These are phyloP conservation scores for Drosophila macrospina DNA, from an alignment of 2,888 invertebrate genomes.

Conservation along the genomic window DNA sequence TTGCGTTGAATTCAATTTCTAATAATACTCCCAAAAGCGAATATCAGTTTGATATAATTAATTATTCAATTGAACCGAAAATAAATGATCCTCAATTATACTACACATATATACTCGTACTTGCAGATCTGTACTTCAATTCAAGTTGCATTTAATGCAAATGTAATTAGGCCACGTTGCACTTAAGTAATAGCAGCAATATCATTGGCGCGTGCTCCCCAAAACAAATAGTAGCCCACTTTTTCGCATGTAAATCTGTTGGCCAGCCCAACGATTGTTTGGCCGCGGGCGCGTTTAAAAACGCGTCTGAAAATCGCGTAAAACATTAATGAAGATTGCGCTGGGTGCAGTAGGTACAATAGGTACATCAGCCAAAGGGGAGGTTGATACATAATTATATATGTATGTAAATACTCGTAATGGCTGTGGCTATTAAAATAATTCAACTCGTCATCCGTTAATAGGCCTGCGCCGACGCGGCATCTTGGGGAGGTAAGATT, in stretches of 20 bases:
- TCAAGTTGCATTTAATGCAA: neutral
- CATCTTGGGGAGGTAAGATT: conserved; percentile 29
- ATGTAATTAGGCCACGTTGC: neutral
- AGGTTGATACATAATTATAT: conserved; percentile 23
- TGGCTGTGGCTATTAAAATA: conserved; percentile 71
- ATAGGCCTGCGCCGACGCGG: conserved; percentile 24
- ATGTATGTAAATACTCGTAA: conserved; percentile 43
- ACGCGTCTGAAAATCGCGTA: conserved; percentile 28
- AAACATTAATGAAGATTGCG: conserved; percentile 26
- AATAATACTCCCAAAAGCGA: no score
- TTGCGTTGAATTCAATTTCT: no score
- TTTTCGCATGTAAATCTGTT: conserved; percentile 9
- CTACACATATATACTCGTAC: no score
- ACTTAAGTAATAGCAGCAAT: conserved; percentile 1
- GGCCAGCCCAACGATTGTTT: neutral
- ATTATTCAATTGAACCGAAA: no score
- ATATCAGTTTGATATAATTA: no score
- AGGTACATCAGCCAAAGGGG: neutral
- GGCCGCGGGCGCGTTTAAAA: conserved; percentile 33
- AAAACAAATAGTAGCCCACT: conserved; percentile 2
- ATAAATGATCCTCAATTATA: no score
- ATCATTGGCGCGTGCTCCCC: neutral
- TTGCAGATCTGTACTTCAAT: no score
- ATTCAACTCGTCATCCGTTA: conserved; percentile 49
- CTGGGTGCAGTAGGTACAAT: conserved; percentile 21